A percentile compares a stretch with the other conserved stretches of the same genome.
Conservation (phyloP, 2,888 invertebrate species). For the Polyommatus iphigenia region DNA sequence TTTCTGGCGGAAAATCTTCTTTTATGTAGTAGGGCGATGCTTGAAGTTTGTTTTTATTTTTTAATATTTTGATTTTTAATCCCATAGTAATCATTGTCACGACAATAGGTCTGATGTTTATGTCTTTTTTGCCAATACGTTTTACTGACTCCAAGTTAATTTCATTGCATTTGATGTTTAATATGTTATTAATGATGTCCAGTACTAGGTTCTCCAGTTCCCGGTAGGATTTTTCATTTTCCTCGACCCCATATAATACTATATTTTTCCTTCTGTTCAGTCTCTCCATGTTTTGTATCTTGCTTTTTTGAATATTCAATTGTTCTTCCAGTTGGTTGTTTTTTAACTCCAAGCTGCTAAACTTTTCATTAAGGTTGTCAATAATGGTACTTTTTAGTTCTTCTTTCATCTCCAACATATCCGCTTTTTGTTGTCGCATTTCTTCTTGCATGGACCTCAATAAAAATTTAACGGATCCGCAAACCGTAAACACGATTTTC, state of each 20-base stretch:
- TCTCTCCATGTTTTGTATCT: neutral
- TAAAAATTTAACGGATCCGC: no score
- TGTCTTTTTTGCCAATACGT: slow-evolving; percentile 41
- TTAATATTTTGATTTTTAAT: slow-evolving; percentile 34
- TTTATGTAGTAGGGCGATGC: slow-evolving; percentile 35
- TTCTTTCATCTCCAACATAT: no score
- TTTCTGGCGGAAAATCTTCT: slow-evolving; percentile 35
- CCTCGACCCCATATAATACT: neutral
- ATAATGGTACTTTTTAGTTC: no score
- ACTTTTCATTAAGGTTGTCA: neutral
- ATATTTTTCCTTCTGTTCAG: neutral
- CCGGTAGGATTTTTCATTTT: slow-evolving; percentile 1
- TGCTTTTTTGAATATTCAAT: slow-evolving; percentile 7
- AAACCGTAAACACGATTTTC: no score
- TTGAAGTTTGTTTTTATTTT: slow-evolving; percentile 37
- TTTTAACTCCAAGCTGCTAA: slow-evolving; percentile 27
- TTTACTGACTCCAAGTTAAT: slow-evolving; percentile 38
- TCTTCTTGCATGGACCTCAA: no score
- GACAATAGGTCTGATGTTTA: slow-evolving; percentile 39
- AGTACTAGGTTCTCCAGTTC: slow-evolving; percentile 30
- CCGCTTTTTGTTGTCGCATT: no score
- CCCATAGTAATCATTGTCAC: slow-evolving; percentile 38
- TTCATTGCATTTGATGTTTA: slow-evolving; percentile 37
- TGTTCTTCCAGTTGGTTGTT: slow-evolving; percentile 28
- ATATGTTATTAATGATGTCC: slow-evolving; percentile 39